Base-by-base conservation (phyloP, 1,140 invertebrate species). In the Achroia grisella region DNA sequence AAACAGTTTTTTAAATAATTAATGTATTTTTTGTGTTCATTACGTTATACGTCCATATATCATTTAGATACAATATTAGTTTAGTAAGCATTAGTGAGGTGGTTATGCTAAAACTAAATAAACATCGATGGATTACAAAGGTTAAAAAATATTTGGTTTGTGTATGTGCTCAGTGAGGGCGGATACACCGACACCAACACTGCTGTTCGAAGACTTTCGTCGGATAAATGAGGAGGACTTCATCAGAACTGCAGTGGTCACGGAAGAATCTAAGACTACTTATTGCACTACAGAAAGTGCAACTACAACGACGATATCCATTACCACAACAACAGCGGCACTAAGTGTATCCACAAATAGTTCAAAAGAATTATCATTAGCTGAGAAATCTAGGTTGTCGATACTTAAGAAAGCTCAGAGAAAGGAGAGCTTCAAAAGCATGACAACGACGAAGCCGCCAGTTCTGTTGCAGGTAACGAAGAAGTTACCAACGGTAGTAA, bases 301-400 rank as follows among this genome's bases (percentile, higher is more conserved):
- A 0, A 42, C 44, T 10, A 14, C 33, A 4, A 50, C 17, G 1
- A 31, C 14, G 0, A 4, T 30, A 27, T 13, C 17, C 8, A 23
- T 23, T 23, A 23, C 6, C 2, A 6, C 17, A 23, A 23, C 6
- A 6, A 3, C 17, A 23, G 30, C 31, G 29, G 13, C 36, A 30
- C 10, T 42, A 17, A 10, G 32, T 27, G 13, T 10, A 8, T 1
- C 33, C 5, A 39, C 30, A 14, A 17, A 15, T 4, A 12, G 14
- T 44, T 29, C 33, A 11, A 36, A 35, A 15, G 60, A 54, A 17
- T 49, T 81, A 46, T 82, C 63, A 9, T 39, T 71, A 37, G 74
- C 72, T 10, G 72, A 69, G 53, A 87, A 76, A 39, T 79, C 79
- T 0, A 62, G 63, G 28, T 27, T 76, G 4, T 81, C 76, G 0